phyloP scores from a whole-genome alignment of 2,113 vertebrate genomes.

The Takifugu flavidus region DNA sequence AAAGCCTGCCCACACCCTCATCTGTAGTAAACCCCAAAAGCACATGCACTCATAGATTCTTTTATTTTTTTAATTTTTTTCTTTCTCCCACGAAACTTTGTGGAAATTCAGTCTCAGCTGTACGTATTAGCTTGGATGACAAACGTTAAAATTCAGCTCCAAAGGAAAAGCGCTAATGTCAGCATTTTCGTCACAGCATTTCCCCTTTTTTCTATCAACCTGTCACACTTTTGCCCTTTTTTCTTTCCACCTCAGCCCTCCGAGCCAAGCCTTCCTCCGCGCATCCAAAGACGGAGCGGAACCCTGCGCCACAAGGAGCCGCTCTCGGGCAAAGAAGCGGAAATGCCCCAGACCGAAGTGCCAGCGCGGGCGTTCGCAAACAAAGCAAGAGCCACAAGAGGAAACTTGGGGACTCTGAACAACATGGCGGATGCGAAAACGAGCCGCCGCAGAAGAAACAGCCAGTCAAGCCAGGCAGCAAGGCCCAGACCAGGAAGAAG shows the following conservation, averaged over 20 bases:
- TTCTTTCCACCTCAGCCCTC: conserved; percentile 31
- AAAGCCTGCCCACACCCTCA: conserved; percentile 64
- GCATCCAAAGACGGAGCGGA: conserved; percentile 41
- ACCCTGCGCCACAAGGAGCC: conserved; percentile 42
- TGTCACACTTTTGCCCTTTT: conserved; percentile 36
- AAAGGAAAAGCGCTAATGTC: conserved; percentile 67
- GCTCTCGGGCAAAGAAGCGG: conserved; percentile 70
- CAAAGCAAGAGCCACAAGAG: conserved; percentile 76
- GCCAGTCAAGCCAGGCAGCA: conserved; percentile 64
- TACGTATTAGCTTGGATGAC: conserved; percentile 63
- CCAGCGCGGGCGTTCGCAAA: conserved; percentile 52
- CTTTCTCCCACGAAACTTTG: conserved; percentile 14
- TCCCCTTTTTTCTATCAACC: conserved; percentile 43
- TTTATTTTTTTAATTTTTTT: conserved; percentile 14
- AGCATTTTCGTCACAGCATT: conserved; percentile 62
- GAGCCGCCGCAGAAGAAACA: conserved; percentile 76
- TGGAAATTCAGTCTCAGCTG: conserved; percentile 35
- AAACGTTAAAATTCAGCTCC: conserved; percentile 64
- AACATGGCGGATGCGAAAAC: conserved; percentile 71
- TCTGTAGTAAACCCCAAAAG: conserved; percentile 58
- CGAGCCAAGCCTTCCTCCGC: conserved; percentile 57
- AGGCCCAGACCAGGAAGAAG: conserved; percentile 72
- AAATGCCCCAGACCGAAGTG: conserved; percentile 51
- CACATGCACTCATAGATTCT: conserved; percentile 8
- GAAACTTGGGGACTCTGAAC: conserved; percentile 78